These are phyloP conservation scores for Crepidodera aurea DNA, from an alignment of 2,888 invertebrate genomes.

Conservation along the genomic window DNA sequence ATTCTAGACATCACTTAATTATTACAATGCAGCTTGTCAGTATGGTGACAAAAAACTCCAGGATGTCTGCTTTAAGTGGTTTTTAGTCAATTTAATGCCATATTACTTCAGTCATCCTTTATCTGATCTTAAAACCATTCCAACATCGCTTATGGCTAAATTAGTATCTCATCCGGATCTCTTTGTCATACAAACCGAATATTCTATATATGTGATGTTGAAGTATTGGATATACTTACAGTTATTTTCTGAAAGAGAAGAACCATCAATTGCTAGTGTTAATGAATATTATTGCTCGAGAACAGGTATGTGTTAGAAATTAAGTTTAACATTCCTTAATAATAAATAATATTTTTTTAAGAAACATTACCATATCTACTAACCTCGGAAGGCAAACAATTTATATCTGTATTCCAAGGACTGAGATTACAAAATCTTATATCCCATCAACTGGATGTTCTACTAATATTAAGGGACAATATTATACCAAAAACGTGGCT, in stretches of 20 bases:
- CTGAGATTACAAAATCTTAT: slow-evolving; percentile 74
- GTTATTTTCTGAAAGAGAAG: slow-evolving; percentile 57
- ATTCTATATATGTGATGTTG: slow-evolving; percentile 75
- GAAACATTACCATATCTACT: slow-evolving; percentile 66
- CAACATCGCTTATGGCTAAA: slow-evolving; percentile 71
- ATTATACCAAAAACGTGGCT: slow-evolving; percentile 76
- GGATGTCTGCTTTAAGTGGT: slow-evolving; percentile 73
- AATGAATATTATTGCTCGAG: slow-evolving; percentile 61
- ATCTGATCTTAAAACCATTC: slow-evolving; percentile 68
- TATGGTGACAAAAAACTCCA: slow-evolving; percentile 73
- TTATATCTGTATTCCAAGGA: slow-evolving; percentile 69
- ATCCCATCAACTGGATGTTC: slow-evolving; percentile 74
- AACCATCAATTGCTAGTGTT: slow-evolving; percentile 51
- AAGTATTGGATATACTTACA: slow-evolving; percentile 74
- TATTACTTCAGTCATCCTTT: slow-evolving; percentile 66
- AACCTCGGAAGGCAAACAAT: slow-evolving; percentile 68
- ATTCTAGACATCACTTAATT: slow-evolving; percentile 70
- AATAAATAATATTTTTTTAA: slow-evolving; percentile 33
- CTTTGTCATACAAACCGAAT: slow-evolving; percentile 81
- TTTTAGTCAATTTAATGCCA: slow-evolving; percentile 73
- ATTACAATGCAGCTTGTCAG: slow-evolving; percentile 72
- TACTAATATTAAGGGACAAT: slow-evolving; percentile 71
- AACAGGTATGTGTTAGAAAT: slow-evolving; percentile 55
- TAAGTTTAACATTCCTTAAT: not conserved
- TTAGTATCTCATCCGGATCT: slow-evolving; percentile 71